These are phyloP conservation scores for Centropus unirufus DNA, from an alignment of 2,113 vertebrate genomes.

Conservation along the genomic window DNA sequence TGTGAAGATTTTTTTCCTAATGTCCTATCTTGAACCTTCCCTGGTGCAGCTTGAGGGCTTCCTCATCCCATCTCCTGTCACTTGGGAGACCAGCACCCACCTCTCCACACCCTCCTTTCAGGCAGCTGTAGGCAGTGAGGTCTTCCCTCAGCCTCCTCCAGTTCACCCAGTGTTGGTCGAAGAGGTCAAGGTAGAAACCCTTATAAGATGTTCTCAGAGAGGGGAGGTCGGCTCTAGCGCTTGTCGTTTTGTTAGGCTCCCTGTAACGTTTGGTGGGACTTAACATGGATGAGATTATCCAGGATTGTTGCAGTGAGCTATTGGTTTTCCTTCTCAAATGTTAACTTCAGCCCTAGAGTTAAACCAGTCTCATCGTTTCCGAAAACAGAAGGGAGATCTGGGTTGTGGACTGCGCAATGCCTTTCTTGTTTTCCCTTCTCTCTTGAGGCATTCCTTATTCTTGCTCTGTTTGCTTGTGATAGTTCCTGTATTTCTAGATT, in stretches of 20 bases:
- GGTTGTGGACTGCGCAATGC: not conserved
- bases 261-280: not conserved
- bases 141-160: too few species aligned
- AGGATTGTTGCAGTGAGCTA: not conserved
- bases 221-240: not conserved
- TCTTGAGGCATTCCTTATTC: not conserved
- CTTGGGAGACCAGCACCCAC: too few species aligned
- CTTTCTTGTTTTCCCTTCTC: not conserved
- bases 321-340: not conserved
- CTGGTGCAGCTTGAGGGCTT: too few species aligned
- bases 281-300: not conserved
- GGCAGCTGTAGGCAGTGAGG: too few species aligned
- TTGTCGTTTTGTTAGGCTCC: not conserved
- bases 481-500: not conserved
- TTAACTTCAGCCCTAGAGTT: not conserved
- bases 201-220: not conserved
- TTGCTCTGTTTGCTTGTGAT: accelerated
- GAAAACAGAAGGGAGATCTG: not conserved
- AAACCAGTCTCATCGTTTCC: not conserved
- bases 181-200: not conserved
- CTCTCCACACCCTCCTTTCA: too few species aligned
- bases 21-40: too few species aligned
- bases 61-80: too few species aligned
- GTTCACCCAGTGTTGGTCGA: not conserved
- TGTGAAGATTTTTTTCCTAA: too few species aligned